Percentiles rank a stretch among this genome's conserved stretches.
These are phyloP conservation scores for Oryzias dopingdopingensis DNA, from an alignment of 2,797 vertebrate species.

Conservation along the genomic window DNA sequence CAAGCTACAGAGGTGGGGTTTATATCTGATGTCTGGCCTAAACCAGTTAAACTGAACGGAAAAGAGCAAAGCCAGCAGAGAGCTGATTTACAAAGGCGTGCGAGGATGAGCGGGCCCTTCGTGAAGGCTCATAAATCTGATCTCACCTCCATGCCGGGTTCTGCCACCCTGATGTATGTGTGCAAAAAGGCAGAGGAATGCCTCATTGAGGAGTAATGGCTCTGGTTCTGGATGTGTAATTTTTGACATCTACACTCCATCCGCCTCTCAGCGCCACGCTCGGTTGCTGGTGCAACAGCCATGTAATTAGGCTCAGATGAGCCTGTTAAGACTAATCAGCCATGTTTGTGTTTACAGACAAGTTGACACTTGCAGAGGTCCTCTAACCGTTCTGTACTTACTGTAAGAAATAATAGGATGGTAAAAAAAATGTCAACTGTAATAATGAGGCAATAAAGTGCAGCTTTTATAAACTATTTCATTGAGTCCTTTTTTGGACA, in stretches of 20 bases:
- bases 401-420: too few species aligned
- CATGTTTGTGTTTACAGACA: slow-evolving; percentile 8
- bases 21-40: slow-evolving; percentile 5
- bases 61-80: not conserved
- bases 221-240: slow-evolving; percentile 11
- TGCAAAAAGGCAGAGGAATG: slow-evolving; percentile 4
- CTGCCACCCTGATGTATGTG: not conserved
- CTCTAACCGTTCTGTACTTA: not conserved
- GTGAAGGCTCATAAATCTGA: slow-evolving; percentile 14
- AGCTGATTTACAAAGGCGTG: not conserved
- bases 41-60: slow-evolving; percentile 1
- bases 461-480: too few species aligned
- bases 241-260: slow-evolving; percentile 12
- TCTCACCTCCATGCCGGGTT: slow-evolving; percentile 1
- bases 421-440: too few species aligned
- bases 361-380: slow-evolving; percentile 20
- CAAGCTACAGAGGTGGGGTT: not conserved
- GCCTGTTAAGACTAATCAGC: slow-evolving; percentile 53
- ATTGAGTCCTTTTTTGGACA: too few species aligned
- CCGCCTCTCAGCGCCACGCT: slow-evolving; percentile 29
- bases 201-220: slow-evolving; percentile 21
- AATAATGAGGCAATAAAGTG: too few species aligned
- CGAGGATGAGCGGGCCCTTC: slow-evolving; percentile 2
- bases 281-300: slow-evolving; percentile 36
- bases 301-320: slow-evolving; percentile 56